Percentiles rank a stretch among this genome's conserved stretches.
Evolutionary conservation across 1,140 invertebrate species (phyloP).

Genomic region (Drosophila orena): DNA sequence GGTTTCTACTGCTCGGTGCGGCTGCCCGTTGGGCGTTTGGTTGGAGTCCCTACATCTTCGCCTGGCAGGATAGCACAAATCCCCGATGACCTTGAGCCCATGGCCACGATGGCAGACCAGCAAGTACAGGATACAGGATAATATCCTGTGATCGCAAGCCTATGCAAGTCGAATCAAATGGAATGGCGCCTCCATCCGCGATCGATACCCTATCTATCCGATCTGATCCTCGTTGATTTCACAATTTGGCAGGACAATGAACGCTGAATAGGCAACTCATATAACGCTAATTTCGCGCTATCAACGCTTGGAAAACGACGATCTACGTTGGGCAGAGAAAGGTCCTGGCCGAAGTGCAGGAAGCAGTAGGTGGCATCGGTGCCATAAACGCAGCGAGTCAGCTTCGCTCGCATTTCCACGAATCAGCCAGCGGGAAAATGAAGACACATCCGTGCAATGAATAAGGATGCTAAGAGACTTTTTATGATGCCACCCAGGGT

Average conservation of each 20-base stretch:
- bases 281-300: conserved; percentile 78
- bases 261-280: conserved; percentile 69
- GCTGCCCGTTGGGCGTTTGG: conserved; percentile 62
- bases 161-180: neutral
- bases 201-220: neutral
- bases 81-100: conserved; percentile 20
- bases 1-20: conserved; percentile 73
- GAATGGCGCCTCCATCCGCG: conserved; percentile 12
- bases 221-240: conserved; percentile 58
- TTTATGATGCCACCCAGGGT: conserved; percentile 78
- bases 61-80: conserved; percentile 55
- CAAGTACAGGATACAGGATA: too few relatives aligned
- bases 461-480: conserved; percentile 77
- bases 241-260: conserved; percentile 64
- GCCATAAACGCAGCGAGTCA: conserved; percentile 56
- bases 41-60: conserved; percentile 45
- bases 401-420: conserved; percentile 58
- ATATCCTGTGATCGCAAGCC: neutral
- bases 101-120: conserved; percentile 28
- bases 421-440: conserved; percentile 48
- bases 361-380: conserved; percentile 70
- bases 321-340: conserved; percentile 1
- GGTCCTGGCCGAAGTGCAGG: conserved; percentile 7
- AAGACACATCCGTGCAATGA: conserved; percentile 48
- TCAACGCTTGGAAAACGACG: conserved; percentile 49